A percentile compares a stretch with the other conserved stretches of the same genome.
Conservation (phyloP, 1,140 invertebrate species). For the Cyclina sinensis region DNA sequence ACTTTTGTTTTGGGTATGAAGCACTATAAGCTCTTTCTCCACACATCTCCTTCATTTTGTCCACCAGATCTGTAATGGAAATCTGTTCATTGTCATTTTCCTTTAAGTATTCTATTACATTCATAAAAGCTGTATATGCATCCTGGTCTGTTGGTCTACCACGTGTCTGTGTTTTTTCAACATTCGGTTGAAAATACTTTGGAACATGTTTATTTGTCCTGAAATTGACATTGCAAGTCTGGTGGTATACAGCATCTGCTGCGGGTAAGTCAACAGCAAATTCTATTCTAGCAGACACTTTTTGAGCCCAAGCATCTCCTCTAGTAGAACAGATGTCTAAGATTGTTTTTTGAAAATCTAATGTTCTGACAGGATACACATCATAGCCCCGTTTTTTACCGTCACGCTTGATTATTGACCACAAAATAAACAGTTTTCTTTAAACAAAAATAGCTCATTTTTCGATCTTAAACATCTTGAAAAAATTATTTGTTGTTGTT, state of each 20-base stretch:
- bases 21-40: conserved; percentile 53
- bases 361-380: conserved; percentile 64
- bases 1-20: conserved; percentile 66
- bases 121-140: conserved; percentile 32
- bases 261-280: conserved; percentile 63
- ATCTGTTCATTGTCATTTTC: conserved; percentile 67
- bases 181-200: background rate
- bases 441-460: no score
- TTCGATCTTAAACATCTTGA: no score
- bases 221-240: conserved; percentile 67
- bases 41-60: conserved; percentile 66
- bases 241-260: conserved; percentile 67
- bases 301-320: conserved; percentile 61
- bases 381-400: conserved; percentile 51
- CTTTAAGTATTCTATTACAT: conserved; percentile 54
- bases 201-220: conserved; percentile 50
- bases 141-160: background rate
- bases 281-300: conserved; percentile 43
- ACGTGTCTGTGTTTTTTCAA: background rate
- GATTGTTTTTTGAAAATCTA: conserved; percentile 49
- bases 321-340: conserved; percentile 38
- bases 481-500: no score
- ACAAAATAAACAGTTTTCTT: no score
- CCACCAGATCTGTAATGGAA: conserved; percentile 65
- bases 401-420: no score